Percentiles rank a stretch among this genome's conserved stretches.
These are phyloP conservation scores for Cyanoramphus novaezelandiae DNA, from an alignment of 2,113 vertebrate genomes.

Conservation along the genomic window DNA sequence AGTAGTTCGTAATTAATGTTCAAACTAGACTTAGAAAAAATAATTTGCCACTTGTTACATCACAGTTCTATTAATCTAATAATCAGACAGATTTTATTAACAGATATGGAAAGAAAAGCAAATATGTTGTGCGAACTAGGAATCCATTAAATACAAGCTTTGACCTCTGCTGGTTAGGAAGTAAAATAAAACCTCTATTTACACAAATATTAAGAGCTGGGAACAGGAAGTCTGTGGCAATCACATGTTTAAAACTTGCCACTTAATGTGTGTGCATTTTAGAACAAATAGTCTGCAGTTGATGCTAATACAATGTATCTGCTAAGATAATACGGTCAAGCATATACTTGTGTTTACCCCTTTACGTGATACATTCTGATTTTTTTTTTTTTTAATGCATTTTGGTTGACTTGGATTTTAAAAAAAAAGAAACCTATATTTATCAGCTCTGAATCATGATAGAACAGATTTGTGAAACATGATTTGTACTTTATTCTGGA, in stretches of 20 bases:
- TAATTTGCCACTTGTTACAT: background rate
- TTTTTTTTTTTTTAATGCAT: background rate
- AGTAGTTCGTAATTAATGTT: background rate
- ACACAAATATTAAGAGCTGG: slow-evolving; percentile 30
- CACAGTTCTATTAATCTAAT: slow-evolving; percentile 29
- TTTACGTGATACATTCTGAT: background rate
- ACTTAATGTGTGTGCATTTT: slow-evolving; percentile 25
- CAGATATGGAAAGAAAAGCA: slow-evolving; percentile 10
- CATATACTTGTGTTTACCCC: background rate
- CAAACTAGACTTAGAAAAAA: background rate
- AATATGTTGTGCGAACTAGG: slow-evolving; percentile 21
- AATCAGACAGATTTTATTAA: background rate
- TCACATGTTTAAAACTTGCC: slow-evolving; percentile 17
- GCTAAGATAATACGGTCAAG: background rate
- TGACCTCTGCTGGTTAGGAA: slow-evolving; percentile 21
- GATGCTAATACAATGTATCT: background rate
- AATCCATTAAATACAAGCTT: slow-evolving; percentile 27
- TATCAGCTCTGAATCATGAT: background rate
- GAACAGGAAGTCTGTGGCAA: slow-evolving; percentile 6
- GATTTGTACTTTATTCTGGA: background rate
- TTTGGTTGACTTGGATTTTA: background rate
- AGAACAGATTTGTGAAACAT: background rate
- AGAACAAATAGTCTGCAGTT: background rate
- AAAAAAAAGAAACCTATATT: background rate
- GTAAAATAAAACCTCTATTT: slow-evolving; percentile 37